phyloP scores from a whole-genome alignment of 1,140 invertebrate genomes.

The Lasioglossum albipes region DNA sequence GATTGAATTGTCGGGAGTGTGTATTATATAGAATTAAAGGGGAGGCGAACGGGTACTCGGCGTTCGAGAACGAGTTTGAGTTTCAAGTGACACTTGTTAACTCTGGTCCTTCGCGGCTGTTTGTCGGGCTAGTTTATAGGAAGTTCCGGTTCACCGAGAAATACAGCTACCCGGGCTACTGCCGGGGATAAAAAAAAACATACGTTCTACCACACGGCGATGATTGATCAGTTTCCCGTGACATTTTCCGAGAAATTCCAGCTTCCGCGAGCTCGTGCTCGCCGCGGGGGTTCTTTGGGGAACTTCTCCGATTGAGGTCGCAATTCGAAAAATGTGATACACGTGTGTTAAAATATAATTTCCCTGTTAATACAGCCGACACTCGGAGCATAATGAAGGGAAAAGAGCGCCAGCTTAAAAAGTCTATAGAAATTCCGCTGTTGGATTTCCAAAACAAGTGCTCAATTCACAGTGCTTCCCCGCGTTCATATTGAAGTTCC shows the following conservation, averaged over 20 bases:
- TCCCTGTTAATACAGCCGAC: neutral
- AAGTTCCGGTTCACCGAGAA: conserved; percentile 32
- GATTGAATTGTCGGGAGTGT: neutral
- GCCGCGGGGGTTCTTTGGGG: no score
- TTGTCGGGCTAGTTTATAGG: conserved; percentile 29
- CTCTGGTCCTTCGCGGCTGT: conserved; percentile 35
- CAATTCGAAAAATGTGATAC: no score
- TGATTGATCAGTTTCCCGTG: neutral
- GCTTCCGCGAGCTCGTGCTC: neutral
- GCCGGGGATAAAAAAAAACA: neutral
- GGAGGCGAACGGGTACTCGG: neutral
- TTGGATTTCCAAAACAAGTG: no score
- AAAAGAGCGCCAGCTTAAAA: conserved; percentile 6
- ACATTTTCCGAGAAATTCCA: neutral
- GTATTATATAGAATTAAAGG: conserved; percentile 22
- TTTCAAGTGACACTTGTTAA: conserved; percentile 49
- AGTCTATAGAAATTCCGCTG: neutral
- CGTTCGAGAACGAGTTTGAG: conserved; percentile 45
- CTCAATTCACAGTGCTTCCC: conserved; percentile 10
- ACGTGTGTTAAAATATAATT: no score
- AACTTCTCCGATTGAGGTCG: no score
- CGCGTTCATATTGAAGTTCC: neutral
- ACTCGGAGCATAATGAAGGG: neutral
- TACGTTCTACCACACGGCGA: neutral
- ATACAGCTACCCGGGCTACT: conserved; percentile 11